Evolutionary conservation across 2,797 vertebrate species (phyloP).

Genomic region (Todus mexicanus): DNA sequence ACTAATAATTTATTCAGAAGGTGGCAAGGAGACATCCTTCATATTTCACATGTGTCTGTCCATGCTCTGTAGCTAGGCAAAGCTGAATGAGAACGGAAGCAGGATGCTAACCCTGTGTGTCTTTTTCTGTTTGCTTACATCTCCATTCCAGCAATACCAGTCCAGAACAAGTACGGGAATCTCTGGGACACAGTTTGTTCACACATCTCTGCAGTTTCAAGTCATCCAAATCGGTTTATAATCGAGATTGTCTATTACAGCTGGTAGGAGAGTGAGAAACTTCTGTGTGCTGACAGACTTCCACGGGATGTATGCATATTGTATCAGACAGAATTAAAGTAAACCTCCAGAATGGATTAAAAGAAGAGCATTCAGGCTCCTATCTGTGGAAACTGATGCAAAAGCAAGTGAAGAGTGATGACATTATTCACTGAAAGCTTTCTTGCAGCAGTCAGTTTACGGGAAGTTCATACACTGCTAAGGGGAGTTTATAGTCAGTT

Average conservation of each 20-base stretch:
- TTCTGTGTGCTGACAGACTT: neutral
- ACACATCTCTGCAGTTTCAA: neutral
- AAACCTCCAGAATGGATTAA: neutral
- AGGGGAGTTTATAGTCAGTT: neutral
- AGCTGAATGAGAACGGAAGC: neutral
- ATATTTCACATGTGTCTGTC: neutral
- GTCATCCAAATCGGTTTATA: neutral
- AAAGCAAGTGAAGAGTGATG: neutral
- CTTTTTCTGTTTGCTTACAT: neutral
- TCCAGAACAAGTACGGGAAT: neutral
- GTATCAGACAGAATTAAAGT: neutral
- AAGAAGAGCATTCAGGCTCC: neutral
- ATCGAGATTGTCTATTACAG: neutral
- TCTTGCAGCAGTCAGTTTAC: neutral
- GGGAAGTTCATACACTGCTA: neutral
- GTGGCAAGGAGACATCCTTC: neutral
- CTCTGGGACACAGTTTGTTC: neutral
- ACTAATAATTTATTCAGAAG: constrained; percentile 3
- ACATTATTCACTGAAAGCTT: neutral
- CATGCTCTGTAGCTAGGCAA: neutral
- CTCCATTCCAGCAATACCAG: neutral
- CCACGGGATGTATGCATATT: neutral
- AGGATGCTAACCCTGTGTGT: neutral
- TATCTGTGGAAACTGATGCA: neutral
- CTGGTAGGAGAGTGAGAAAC: neutral